A percentile compares a stretch with the other conserved stretches of the same genome.
phyloP scores from a whole-genome alignment of 2,797 vertebrate species.

The Leuciscus waleckii region DNA sequence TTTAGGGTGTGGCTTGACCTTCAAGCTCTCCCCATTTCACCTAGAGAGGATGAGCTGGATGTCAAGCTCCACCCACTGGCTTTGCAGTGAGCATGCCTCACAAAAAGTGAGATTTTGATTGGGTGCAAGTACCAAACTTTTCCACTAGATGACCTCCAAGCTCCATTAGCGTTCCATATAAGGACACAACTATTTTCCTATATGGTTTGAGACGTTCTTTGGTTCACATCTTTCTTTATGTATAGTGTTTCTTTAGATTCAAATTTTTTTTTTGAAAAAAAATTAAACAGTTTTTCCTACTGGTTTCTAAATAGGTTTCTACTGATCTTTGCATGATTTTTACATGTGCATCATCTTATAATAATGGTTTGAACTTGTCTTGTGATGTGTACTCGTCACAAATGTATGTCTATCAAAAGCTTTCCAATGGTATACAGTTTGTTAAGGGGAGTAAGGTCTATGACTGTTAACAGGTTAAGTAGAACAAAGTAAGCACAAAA shows the following conservation, averaged over 20 bases:
- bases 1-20: not conserved
- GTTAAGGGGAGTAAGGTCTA: not conserved
- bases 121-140: not conserved
- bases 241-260: not conserved
- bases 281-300: not conserved
- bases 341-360: constrained; percentile 59
- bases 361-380: not conserved
- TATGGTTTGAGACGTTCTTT: not conserved
- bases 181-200: not conserved
- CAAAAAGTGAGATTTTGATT: not conserved
- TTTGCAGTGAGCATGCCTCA: not conserved
- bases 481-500: not conserved
- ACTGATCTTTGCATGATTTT: constrained; percentile 73
- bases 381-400: not conserved
- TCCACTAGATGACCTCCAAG: not conserved
- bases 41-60: not conserved
- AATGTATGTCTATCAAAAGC: not conserved
- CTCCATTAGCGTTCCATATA: not conserved
- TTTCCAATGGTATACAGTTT: not conserved
- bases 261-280: not conserved
- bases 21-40: not conserved
- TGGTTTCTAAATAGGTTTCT: not conserved
- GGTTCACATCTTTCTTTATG: not conserved
- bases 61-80: not conserved
- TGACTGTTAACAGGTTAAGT: not conserved